Base-by-base conservation (phyloP, 1,140 invertebrate genomes). In the Matsumurasca onukii region DNA sequence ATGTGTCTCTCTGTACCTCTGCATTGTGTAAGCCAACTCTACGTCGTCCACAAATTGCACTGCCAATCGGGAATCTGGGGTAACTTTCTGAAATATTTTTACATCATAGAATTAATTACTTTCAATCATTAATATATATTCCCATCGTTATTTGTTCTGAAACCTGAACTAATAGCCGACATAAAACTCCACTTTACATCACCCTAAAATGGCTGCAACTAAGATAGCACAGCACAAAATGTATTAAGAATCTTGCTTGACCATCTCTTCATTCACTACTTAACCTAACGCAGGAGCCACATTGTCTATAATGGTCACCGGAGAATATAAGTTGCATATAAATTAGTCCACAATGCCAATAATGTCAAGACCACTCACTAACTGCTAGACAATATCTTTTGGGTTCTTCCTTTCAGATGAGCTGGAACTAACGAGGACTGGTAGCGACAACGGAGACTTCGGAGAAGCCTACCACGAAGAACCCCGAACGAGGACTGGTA, bases 1-100 rank as follows among this genome's bases (percentile, higher is more conserved):
- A 79, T 99, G 98, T 20, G 91, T 89, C 82, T 99, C 96, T 72
- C 98, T 87, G 79, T 99, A 99, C 51, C 98, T 83, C 80, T 97
- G 94, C 91, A 99, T 97, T 1, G 98, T 89, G 82, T 98, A 99
- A 22, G 95, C 94, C 64, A 98, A 80, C 70, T 98, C 89, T 3
- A 89, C 80, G 80, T 99, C 92, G 75, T 95, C 88, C 30, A 99
- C 86, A 81, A 98, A 99, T 74, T 91, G 89, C 0, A 99, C 96
- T 31, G 88, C 83, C 70, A 89, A 80, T 73, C 98, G 85, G 34
- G 91, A 91, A 83, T 99, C 97, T 2, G 97, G 95, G 17, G 92
- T 94, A n/a, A 98, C 93, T 74, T 91, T 87, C 89, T 93, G 73
- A 17, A 82, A 81, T 74, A 71, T n/a, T n/a, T n/a, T n/a, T n/a